Conservation (phyloP, 2,113 vertebrate species). For the Rhea americana region DNA sequence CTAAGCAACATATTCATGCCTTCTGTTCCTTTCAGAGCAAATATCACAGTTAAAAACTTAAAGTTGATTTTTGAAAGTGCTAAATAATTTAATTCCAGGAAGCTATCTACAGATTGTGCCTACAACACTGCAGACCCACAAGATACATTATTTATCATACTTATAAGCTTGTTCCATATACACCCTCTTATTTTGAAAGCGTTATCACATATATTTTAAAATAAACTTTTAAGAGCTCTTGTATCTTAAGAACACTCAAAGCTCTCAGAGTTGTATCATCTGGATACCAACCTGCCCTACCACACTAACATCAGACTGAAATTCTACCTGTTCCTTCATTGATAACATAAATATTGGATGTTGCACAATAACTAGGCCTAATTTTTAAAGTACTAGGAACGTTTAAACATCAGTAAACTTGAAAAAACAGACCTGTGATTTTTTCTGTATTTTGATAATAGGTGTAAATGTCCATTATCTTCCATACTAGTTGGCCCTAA, state of each 20-base stretch:
- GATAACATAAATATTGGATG: slow-evolving; percentile 61
- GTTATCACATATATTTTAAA: background rate
- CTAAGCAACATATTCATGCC: background rate
- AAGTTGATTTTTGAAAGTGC: background rate
- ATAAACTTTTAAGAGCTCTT: background rate
- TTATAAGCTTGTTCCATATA: background rate
- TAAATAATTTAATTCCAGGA: background rate
- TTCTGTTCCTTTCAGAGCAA: background rate
- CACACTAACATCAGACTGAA: slow-evolving; percentile 14
- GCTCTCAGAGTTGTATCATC: background rate
- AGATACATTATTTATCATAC: background rate
- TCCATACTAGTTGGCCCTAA: background rate
- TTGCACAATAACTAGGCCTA: slow-evolving; percentile 17
- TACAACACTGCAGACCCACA: background rate
- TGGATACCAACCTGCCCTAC: background rate
- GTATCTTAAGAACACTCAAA: background rate
- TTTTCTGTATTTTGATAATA: background rate
- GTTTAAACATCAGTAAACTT: background rate
- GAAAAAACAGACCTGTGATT: background rate
- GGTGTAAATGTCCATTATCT: background rate
- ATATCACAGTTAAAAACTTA: background rate
- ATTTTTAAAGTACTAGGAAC: slow-evolving; percentile 35
- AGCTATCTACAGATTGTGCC: background rate
- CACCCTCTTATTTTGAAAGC: background rate
- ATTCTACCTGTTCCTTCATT: slow-evolving; percentile 49